Evolutionary conservation across 2,888 invertebrate species (phyloP).

Genomic region (Epirrita christyi): DNA sequence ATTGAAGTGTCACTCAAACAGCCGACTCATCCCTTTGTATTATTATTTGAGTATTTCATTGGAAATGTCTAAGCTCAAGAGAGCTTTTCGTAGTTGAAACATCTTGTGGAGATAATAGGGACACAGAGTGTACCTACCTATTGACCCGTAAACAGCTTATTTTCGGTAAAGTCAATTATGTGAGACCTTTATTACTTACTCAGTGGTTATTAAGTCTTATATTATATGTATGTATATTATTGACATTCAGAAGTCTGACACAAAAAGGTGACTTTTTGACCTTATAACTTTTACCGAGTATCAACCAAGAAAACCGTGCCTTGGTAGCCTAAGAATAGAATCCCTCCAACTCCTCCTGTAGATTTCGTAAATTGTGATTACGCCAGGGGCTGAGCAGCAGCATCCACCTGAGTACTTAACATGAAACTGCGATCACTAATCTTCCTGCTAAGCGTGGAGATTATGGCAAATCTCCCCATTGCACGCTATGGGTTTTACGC

Average conservation of each 20-base stretch:
- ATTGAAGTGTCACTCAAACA: slow-evolving; percentile 27
- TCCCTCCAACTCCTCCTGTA: too few species aligned
- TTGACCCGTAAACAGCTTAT: slow-evolving; percentile 25
- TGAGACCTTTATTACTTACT: slow-evolving; percentile 21
- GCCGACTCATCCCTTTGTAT: slow-evolving; percentile 6
- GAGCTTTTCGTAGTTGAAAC: slow-evolving; percentile 18
- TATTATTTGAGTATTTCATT: slow-evolving; percentile 16
- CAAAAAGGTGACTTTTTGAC: slow-evolving; percentile 23
- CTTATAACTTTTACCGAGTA: slow-evolving; percentile 10
- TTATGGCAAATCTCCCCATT: too few species aligned
- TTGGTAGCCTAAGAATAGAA: too few species aligned
- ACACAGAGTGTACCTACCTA: slow-evolving; percentile 10
- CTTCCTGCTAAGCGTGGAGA: too few species aligned
- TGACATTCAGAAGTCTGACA: slow-evolving; percentile 14
- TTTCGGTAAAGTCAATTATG: slow-evolving; percentile 26
- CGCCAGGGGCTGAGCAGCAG: too few species aligned
- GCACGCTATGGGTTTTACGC: too few species aligned
- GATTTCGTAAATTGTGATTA: too few species aligned
- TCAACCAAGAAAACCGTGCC: background rate
- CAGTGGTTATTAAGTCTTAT: slow-evolving; percentile 11
- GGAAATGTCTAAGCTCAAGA: slow-evolving; percentile 16
- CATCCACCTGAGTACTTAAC: too few species aligned
- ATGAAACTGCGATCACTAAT: too few species aligned
- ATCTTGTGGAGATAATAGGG: slow-evolving; percentile 16
- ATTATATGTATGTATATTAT: too few species aligned